Base-by-base conservation (phyloP, 2,797 vertebrate genomes). In the Amazona ochrocephala region DNA sequence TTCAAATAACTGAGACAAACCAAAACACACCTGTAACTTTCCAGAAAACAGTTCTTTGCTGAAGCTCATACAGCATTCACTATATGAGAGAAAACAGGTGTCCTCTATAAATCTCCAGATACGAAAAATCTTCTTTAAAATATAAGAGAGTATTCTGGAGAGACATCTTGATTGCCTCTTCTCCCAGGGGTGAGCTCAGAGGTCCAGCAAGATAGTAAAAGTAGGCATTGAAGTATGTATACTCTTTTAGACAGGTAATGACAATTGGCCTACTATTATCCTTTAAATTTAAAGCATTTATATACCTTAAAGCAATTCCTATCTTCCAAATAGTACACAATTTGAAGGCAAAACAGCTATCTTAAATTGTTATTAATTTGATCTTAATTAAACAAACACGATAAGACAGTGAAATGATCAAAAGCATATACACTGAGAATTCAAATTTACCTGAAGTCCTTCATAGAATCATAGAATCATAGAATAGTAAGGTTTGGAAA, bases 31-130 rank as follows among this genome's bases (percentile, higher is more conserved):
- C 39, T 75, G n/a, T 88, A 65, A 45, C 32, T 91, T 97, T 93
- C 65, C 54, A 72, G 32, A 30, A 89, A 50, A 66, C 65, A 39
- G 13, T 82, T 67, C 71, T 68, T 84, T 93, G 23, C 72, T 88
- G n/a, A 21, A 68, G 45, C 13, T 90, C 44, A 82, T 50, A 84
- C 82, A 87, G 91, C 39, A 82, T 86, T 90, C 65, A 75, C 30
- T 78, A 92, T 65, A 67, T 44, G 68, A 89, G 53, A 76, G 34
- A 92, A 96, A 95, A 72, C 29, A 79, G 85, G 76, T 70, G 7
- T 85, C 19, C 15, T 68, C 61, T 90, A 23, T 84, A 88, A 94
- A 93, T 92, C 39, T 95, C 70, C 71, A 74, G 54, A 44, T 87
- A 76, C 12, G 39, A 92, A 96, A 96, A 93, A 56, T 64, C 74